Conservation (phyloP, 2,797 vertebrate species). For the Balearica regulorum region DNA sequence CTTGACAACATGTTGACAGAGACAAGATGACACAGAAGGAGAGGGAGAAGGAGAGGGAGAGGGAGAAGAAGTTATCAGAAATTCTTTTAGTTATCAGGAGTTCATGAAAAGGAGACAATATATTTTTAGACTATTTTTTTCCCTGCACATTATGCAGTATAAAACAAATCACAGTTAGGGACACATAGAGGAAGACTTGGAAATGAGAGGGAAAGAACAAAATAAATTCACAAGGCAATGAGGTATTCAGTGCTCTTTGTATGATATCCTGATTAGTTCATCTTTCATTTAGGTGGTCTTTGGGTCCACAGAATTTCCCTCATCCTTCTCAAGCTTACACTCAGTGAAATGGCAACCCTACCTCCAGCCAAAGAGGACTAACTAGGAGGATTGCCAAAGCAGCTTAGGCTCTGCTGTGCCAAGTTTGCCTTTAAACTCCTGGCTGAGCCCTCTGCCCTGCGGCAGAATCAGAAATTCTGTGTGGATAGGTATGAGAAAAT, state of each 20-base stretch:
- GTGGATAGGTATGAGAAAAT: neutral
- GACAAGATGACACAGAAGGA: neutral
- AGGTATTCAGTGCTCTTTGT: neutral
- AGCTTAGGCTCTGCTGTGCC: neutral
- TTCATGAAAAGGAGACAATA: neutral
- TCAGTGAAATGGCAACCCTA: neutral
- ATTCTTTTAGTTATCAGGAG: neutral
- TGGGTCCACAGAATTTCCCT: neutral
- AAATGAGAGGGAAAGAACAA: neutral
- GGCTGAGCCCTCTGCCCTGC: neutral
- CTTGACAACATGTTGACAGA: neutral
- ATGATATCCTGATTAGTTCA: neutral
- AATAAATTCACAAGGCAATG: neutral
- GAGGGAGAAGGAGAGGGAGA: neutral
- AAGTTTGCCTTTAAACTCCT: neutral
- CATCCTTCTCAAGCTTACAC: neutral
- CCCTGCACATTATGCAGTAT: neutral
- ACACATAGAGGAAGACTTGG: neutral
- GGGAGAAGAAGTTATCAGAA: neutral
- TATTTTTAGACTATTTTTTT: neutral
- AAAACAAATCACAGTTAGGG: neutral
- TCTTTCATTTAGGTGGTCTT: neutral
- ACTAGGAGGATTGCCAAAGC: neutral
- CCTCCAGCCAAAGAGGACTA: neutral
- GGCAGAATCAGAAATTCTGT: neutral